Conservation (phyloP, 2,113 vertebrate genomes). For the Thomomys bottae region DNA sequence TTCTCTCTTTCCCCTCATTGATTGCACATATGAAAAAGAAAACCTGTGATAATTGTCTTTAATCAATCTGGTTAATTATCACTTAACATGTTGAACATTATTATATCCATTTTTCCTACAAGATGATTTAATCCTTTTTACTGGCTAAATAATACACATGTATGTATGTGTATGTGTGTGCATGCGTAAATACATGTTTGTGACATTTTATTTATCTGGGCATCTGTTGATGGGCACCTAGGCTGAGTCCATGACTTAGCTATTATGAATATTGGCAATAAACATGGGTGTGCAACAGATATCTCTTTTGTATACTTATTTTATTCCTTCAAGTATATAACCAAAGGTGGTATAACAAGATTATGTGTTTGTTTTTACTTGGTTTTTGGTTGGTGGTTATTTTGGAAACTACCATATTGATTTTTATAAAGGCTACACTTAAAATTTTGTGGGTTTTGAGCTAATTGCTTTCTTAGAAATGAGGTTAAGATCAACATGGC, state of each 20-base stretch:
- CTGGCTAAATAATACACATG: not conserved
- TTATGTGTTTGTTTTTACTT: not conserved
- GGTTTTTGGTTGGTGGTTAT: not conserved
- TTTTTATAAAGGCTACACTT: not conserved
- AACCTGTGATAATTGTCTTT: not conserved
- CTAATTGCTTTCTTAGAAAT: not conserved
- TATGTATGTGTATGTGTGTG: too few relatives aligned
- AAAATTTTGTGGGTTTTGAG: not conserved
- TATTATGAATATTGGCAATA: not conserved
- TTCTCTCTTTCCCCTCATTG: not conserved
- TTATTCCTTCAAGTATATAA: not conserved
- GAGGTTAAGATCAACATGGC: not conserved
- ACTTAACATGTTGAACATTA: not conserved
- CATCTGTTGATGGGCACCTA: not conserved
- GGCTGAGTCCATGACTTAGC: not conserved
- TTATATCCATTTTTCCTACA: not conserved
- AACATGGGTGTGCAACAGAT: not conserved
- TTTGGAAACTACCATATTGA: not conserved
- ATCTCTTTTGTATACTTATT: not conserved
- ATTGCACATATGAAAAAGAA: not conserved
- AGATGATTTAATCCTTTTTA: not conserved
- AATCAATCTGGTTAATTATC: not conserved
- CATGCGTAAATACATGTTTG: too few relatives aligned
- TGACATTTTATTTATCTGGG: not conserved
- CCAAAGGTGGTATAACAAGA: not conserved